phyloP scores from a whole-genome alignment of 2,797 vertebrate genomes.

The Enteromius anoplus region DNA sequence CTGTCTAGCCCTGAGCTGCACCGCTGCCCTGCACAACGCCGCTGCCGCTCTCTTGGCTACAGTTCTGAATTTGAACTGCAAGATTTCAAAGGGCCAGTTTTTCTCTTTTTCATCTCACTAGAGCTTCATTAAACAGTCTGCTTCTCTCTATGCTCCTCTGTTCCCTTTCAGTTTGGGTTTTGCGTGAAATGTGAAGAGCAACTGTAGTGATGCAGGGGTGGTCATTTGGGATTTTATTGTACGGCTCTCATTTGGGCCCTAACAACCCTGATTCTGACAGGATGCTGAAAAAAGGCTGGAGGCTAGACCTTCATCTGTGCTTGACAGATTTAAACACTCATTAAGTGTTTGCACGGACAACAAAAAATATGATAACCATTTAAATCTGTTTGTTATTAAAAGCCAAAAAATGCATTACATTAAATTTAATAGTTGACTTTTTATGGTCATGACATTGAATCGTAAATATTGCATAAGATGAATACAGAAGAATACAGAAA shows the following conservation, averaged over 20 bases:
- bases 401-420: neutral
- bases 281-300: neutral
- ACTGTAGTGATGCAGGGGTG: neutral
- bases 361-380: neutral
- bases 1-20: conserved; percentile 73
- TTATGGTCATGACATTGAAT: neutral
- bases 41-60: conserved; percentile 53
- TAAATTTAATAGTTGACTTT: neutral
- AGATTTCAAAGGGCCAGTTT: conserved; percentile 74
- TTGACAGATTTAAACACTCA: conserved; percentile 10
- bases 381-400: conserved; percentile 1
- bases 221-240: conserved; percentile 4
- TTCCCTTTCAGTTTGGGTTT: conserved; percentile 1
- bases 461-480: neutral
- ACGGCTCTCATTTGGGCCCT: neutral
- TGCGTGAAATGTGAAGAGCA: neutral
- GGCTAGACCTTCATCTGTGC: neutral
- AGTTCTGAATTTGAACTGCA: conserved; percentile 78
- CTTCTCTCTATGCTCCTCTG: conserved; percentile 51
- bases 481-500: too few relatives aligned
- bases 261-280: conserved; percentile 1
- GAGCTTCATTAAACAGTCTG: conserved; percentile 73
- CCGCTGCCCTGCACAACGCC: conserved; percentile 43
- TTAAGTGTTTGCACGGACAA: neutral
- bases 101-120: conserved; percentile 72